Evolutionary conservation across 1,140 invertebrate genomes (phyloP), one percentile per base, ranked within the genome.

Genomic region (Batillaria attramentaria): DNA sequence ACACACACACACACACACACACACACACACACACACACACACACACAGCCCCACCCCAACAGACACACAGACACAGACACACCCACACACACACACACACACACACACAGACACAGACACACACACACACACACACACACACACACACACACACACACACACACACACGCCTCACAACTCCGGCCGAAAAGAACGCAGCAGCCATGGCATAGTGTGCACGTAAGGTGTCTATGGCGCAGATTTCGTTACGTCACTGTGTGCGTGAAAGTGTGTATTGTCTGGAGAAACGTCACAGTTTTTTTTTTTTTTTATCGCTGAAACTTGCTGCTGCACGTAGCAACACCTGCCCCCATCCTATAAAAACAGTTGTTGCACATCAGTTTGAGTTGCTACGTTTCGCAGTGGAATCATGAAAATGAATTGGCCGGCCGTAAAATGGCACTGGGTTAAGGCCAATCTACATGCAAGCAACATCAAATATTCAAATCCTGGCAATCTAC

Each of bases 41-140:
- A 16, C 60, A 62, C 16, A 62, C 60, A 28, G 10, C 24, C 28
- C 24, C 60, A 62, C 60, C 16, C 3, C 8, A 16, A 62, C 24
- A 28, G 16, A 10, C 16, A 10, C 10, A 28, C 60, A 28, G 24
- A 24, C 60, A 10, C 8, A 16, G 1, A 16, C 10, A 10, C 8
- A 28, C 60, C 60, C 10, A 31, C 60, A 62, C 60, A 24, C 18
- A 28, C 16, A 8, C 16, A 31, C 33, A n/a, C n/a, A n/a, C 18
- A 60, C 57, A 60, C 8, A 60, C 57, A 60, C 8, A 60, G 20
- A 60, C 5, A 24, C 57, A 60, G 57, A 60, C 24, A 60, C 8
- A 60, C 57, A 60, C 8, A 60, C 57, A 60, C 8, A 60, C 57
- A 60, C 8, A 13, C 57, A 60, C 57, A 60, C 57, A 60, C 57